phyloP scores from a whole-genome alignment of 2,888 invertebrate genomes.

The Prosapia bicincta region DNA sequence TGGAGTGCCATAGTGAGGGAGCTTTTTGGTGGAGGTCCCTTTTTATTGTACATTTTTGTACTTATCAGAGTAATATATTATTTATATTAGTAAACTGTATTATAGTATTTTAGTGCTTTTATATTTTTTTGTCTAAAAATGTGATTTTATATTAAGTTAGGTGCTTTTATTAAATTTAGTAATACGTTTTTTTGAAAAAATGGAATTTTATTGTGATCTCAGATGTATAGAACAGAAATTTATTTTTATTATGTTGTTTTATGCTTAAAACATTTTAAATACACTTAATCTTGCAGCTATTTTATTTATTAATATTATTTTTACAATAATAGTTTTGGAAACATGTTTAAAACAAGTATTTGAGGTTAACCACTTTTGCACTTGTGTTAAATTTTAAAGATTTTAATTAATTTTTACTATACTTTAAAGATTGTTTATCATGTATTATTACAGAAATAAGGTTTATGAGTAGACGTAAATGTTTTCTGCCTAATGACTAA shows the following conservation, averaged over 20 bases:
- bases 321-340: background rate
- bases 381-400: too few species aligned
- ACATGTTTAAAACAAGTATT: too few species aligned
- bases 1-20: background rate
- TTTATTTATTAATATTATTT: background rate
- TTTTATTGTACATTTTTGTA: background rate
- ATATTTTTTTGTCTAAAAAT: background rate
- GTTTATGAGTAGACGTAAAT: too few species aligned
- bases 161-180: background rate
- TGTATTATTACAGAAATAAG: too few species aligned
- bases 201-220: background rate
- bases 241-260: background rate
- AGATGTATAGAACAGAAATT: background rate
- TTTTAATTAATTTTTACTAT: too few species aligned
- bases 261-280: too few species aligned
- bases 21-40: background rate
- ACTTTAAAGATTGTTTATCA: too few species aligned
- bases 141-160: slow-evolving; percentile 2
- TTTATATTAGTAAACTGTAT: background rate
- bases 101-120: background rate
- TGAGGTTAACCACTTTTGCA: too few species aligned
- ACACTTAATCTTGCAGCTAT: background rate
- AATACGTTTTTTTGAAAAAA: background rate
- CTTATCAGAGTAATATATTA: background rate
- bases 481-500: too few species aligned